Evolutionary conservation across 2,113 vertebrate species (phyloP), one percentile per base, ranked within the genome.

Genomic region (Gobius niger): DNA sequence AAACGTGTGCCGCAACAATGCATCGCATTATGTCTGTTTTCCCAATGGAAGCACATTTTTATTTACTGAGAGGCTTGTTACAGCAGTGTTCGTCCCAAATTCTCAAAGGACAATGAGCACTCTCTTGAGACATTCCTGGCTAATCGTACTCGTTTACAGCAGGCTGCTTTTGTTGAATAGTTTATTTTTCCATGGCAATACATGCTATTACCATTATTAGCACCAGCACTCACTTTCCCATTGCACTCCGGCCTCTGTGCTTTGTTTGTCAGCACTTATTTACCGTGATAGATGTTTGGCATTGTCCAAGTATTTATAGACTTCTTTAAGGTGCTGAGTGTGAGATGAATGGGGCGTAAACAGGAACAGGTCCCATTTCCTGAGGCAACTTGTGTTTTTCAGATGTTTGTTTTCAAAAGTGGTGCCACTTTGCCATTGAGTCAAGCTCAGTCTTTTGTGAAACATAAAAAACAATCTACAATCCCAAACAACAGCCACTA

Each of bases 21-120:
- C 76, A 72, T 51, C 63, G 67, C 72, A 73, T 82, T 75, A 61
- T 64, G 70, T 70, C 68, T 73, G 68, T 52, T 65, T 44, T 64
- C 65, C 47, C 70, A 13, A 41, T 40, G 52, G 67, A 76, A 66
- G 65, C 46, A 61, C 54, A 34, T 61, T 19, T 64, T 70, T 76
- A 53, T 19, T 19, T 19, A 24, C 18, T 54, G 16, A 56, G 4
- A 56, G 53, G 53, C 24, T 13, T 34, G 8, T 54, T 3, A 18
- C 2, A 9, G 11, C 52, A 54, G 11, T 24, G 24, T 54, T 12
- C 24, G 54, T 15, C 6, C 24, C 24, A 14, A 11, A 40, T 14
- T 12, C 34, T 8, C 14, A 3, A 19, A 5, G 3, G 12, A 14
- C 11, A 40, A 6, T 40, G 6, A 40, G 54, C 5, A 40, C 19